Conservation (phyloP, 1,140 invertebrate species). For the Drusus annulatus region DNA sequence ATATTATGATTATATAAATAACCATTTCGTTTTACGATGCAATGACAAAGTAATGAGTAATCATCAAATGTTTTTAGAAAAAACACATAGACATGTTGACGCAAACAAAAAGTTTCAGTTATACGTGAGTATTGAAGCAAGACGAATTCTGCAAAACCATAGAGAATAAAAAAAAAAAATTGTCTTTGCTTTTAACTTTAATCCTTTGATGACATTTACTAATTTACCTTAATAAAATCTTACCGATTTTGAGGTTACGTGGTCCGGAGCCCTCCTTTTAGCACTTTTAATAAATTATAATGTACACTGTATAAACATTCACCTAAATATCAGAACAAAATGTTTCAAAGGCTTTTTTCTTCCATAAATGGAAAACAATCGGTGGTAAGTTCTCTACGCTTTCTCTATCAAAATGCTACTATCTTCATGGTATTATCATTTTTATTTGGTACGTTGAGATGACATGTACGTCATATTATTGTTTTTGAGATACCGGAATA, state of each 20-base stretch:
- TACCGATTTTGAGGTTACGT: conserved; percentile 25
- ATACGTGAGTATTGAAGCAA: background rate
- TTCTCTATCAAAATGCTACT: conserved; percentile 3
- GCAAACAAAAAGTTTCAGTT: background rate
- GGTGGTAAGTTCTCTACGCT: conserved; percentile 16
- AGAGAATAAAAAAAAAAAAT: background rate
- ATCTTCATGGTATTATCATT: conserved; percentile 20
- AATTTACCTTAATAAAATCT: background rate
- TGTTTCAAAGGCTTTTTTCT: conserved; percentile 36
- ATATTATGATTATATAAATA: too few relatives aligned
- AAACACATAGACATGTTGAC: background rate
- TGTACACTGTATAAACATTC: background rate
- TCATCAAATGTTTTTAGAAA: too few relatives aligned
- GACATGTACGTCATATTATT: too few relatives aligned
- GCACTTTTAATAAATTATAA: conserved; percentile 1
- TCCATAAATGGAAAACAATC: conserved; percentile 34
- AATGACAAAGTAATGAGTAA: too few relatives aligned
- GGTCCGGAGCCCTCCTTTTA: background rate
- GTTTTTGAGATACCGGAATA: too few relatives aligned
- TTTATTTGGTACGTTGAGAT: too few relatives aligned
- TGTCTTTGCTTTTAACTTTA: background rate
- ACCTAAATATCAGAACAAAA: conserved; percentile 20
- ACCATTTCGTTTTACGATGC: too few relatives aligned
- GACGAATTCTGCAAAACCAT: background rate
- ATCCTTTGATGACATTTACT: background rate